Evolutionary conservation across 2,888 invertebrate genomes (phyloP).

Genomic region (Entomobrya proxima): DNA sequence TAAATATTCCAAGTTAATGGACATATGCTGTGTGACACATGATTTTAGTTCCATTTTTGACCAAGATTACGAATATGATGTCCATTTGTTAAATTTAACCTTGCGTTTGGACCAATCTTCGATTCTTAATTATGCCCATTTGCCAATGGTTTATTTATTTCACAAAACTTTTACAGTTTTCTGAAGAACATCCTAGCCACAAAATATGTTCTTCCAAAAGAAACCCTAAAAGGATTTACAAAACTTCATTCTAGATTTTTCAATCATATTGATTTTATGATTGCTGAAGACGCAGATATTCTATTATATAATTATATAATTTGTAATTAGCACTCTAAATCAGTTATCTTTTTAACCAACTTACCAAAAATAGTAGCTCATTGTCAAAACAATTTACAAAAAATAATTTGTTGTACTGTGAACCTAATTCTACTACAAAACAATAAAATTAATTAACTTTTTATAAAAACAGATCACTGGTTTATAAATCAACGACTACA

Average conservation of each 20-base stretch:
- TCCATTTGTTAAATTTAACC: conserved; percentile 41
- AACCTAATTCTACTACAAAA: too few species aligned
- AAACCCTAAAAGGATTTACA: neutral
- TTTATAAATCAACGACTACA: too few species aligned
- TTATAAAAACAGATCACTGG: too few species aligned
- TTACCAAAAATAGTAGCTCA: too few species aligned
- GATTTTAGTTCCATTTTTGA: too few species aligned
- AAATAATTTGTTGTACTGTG: too few species aligned
- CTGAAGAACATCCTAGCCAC: neutral
- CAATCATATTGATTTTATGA: conserved; percentile 38
- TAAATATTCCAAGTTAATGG: too few species aligned
- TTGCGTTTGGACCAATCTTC: conserved; percentile 26
- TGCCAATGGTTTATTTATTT: neutral
- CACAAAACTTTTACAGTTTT: neutral
- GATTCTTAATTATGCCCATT: neutral
- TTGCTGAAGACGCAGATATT: conserved; percentile 28
- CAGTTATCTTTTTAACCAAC: too few species aligned
- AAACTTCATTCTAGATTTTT: neutral
- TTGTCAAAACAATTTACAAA: too few species aligned
- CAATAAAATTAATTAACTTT: too few species aligned
- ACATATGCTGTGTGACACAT: too few species aligned
- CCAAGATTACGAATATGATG: too few species aligned
- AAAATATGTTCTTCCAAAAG: neutral
- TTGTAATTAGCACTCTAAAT: neutral
- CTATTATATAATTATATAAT: conserved; percentile 24